Percentiles rank a stretch among this genome's conserved stretches.
phyloP scores from a whole-genome alignment of 2,113 vertebrate species.

The Pelecanoides urinatrix region DNA sequence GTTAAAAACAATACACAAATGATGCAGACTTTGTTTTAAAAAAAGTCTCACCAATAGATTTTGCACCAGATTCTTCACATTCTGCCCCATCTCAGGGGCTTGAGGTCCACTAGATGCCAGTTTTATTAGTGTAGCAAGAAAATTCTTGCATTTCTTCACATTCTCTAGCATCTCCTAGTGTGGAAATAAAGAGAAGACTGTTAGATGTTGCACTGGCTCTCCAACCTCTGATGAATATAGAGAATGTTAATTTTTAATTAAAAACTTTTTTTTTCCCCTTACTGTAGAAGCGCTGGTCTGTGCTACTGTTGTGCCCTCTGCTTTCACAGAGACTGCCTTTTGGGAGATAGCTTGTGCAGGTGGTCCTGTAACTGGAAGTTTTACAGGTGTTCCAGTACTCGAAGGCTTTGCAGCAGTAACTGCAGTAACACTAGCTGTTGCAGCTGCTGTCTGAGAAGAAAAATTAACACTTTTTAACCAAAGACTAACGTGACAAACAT shows the following conservation, averaged over 20 bases:
- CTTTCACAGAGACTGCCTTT: conserved; percentile 55
- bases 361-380: conserved; percentile 64
- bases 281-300: conserved; percentile 69
- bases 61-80: conserved; percentile 86
- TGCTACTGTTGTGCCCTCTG: conserved; percentile 55
- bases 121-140: conserved; percentile 92
- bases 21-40: not conserved
- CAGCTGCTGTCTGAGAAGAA: conserved; percentile 69
- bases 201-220: not conserved
- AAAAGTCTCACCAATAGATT: conserved; percentile 83
- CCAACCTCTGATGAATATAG: conserved; percentile 38
- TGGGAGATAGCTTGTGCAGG: conserved; percentile 41
- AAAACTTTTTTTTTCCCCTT: conserved; percentile 42
- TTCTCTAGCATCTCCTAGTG: conserved; percentile 88
- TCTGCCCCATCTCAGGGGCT: conserved; percentile 86
- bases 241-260: conserved; percentile 34
- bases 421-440: conserved; percentile 57
- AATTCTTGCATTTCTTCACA: conserved; percentile 98
- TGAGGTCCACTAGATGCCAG: conserved; percentile 88
- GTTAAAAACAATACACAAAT: not conserved
- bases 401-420: conserved; percentile 60
- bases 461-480: conserved; percentile 51
- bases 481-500: conserved; percentile 16
- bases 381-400: conserved; percentile 66
- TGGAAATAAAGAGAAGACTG: conserved; percentile 13